Base-by-base conservation (phyloP, 2,797 vertebrate genomes). In the Platyrinchus mystaceus region DNA sequence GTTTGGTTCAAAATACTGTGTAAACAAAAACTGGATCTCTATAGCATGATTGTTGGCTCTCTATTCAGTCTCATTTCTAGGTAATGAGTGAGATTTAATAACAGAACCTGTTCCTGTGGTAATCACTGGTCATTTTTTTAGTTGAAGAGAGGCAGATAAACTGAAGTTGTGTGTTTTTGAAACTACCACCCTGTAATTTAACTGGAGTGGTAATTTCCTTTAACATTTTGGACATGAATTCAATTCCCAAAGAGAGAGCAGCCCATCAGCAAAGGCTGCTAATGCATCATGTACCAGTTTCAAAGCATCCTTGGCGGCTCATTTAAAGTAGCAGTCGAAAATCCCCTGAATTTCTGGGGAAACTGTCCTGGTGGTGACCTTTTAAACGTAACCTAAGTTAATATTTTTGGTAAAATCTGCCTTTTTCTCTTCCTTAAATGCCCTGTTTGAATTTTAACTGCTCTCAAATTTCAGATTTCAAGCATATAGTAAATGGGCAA, bases 111-210 rank as follows among this genome's bases (percentile, higher is more conserved):
- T 47, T 94, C 28, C 75, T 64, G 17, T 67, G 89, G 63, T 19
- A 73, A 67, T 67, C 50, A 50, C 32, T 52, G 36, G 53, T 43
- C 9, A 36, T 69, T 67, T 68, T 83, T 82, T 78, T 9, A 70
- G 32, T 67, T 74, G 63, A 78, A 90, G 80, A 63, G 30, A 56
- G 16, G 24, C 49, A 85, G 62, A 86, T 63, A 91, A 94, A 84
- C 32, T 39, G 4, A 77, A 83, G 39, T 68, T 56, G 6, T 19
- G 50, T 76, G 73, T 5, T 95, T 94, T 81, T 93, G 60, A 74
- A 94, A 91, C 79, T 66, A 74, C 59, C 67, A 76, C 52, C 52
- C 88, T 75, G 94, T 76, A 59, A 66, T 86, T 94, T 91, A 87
- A 66, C 24, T 63, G 44, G 50, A 92, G 59, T 32, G 15, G 41